A percentile compares a stretch with the other conserved stretches of the same genome.
Conservation (phyloP, 30 jellyfish, hydroid and myxozoan genomes). For the Catostylus mosaicus region DNA sequence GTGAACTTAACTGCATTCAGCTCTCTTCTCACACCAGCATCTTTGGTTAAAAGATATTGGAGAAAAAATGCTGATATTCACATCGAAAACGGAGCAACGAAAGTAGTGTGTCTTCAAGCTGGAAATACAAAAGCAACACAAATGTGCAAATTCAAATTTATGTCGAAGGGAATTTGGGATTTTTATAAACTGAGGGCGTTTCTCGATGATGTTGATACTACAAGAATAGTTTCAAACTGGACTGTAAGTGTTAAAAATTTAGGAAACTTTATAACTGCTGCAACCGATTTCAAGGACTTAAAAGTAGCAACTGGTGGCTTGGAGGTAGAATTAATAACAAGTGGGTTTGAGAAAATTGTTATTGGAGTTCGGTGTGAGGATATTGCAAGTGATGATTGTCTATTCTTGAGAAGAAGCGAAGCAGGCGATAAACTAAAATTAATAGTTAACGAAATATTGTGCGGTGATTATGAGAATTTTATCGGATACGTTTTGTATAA, state of each 20-base stretch:
- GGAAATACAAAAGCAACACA: not conserved
- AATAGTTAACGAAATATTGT: constrained; percentile 39
- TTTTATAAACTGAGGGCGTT: constrained; percentile 11
- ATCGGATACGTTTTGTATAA: constrained; percentile 46
- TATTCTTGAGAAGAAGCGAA: not conserved
- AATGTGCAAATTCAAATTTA: not conserved
- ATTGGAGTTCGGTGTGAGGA: constrained; percentile 34
- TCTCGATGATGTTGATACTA: not conserved
- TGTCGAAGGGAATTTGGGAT: constrained; percentile 45
- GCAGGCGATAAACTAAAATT: constrained; percentile 30
- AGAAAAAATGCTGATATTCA: constrained; percentile 12
- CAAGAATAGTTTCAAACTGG: constrained; percentile 18
- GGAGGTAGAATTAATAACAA: constrained; percentile 37
- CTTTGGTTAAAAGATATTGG: constrained; percentile 34
- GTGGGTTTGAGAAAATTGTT: constrained; percentile 14
- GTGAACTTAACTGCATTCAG: constrained; percentile 15
- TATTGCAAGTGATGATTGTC: constrained; percentile 5
- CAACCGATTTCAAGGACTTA: constrained; percentile 33
- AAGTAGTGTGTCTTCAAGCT: constrained; percentile 26
- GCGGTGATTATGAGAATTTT: constrained; percentile 40
- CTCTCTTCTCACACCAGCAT: constrained; percentile 28
- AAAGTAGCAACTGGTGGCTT: not conserved
- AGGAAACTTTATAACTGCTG: constrained; percentile 54
- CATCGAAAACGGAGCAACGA: constrained; percentile 36
- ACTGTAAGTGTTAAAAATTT: constrained; percentile 13